Evolutionary conservation across 2,888 invertebrate genomes (phyloP).

Genomic region (Dynastes hyllus): DNA sequence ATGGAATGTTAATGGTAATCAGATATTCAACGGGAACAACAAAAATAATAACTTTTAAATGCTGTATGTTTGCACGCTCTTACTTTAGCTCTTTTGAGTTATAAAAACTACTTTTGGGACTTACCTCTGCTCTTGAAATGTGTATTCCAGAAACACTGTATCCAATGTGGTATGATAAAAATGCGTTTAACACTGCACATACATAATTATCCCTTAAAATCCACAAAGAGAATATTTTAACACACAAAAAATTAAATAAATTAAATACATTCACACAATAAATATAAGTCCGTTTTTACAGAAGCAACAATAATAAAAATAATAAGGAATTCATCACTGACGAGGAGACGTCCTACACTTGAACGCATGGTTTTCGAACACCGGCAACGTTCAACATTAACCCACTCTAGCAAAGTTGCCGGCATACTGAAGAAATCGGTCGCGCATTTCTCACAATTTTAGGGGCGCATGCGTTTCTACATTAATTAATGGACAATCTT

Average conservation of each 20-base stretch:
- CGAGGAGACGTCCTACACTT: not conserved
- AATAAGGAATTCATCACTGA: not conserved
- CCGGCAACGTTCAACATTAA: slow-evolving; percentile 32
- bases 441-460: slow-evolving; percentile 35
- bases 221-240: not conserved
- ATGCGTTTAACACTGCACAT: no score
- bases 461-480: slow-evolving; percentile 42
- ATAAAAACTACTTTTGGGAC: no score
- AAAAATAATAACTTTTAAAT: no score
- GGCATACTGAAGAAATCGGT: slow-evolving; percentile 42
- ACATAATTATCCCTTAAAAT: no score
- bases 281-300: not conserved
- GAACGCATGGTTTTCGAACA: slow-evolving; percentile 47
- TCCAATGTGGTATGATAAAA: no score
- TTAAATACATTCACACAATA: no score
- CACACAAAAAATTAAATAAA: not conserved
- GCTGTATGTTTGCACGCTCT: no score
- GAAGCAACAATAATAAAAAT: not conserved
- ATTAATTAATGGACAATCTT: slow-evolving; percentile 49
- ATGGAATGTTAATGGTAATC: no score
- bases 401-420: slow-evolving; percentile 30
- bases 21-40: no score
- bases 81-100: no score
- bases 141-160: no score
- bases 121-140: no score